These are phyloP conservation scores for Adoxophyes honmai DNA, from an alignment of 1,140 invertebrate species.

Conservation along the genomic window DNA sequence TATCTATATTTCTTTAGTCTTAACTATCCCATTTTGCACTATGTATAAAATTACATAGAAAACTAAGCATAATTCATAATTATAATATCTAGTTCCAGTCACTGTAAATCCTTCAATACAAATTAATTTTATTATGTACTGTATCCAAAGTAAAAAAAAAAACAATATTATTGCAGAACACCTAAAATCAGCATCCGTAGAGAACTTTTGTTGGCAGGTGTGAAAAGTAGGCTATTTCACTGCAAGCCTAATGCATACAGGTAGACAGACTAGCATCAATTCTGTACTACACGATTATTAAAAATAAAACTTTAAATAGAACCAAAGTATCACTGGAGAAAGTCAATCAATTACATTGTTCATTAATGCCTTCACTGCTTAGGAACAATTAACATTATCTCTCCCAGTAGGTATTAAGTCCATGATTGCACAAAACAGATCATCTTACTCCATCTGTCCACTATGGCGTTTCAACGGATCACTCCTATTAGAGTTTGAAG, in stretches of 20 bases:
- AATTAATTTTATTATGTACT: no score
- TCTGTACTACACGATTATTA: no score
- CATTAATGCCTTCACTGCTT: neutral
- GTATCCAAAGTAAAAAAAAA: no score
- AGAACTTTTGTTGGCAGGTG: no score
- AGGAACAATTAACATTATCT: neutral
- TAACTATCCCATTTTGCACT: neutral
- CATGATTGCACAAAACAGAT: constrained; percentile 1
- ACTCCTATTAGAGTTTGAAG: constrained; percentile 36
- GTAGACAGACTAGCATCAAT: no score
- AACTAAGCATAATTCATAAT: neutral
- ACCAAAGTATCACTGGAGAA: neutral
- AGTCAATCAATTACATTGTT: neutral
- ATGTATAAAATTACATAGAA: constrained; percentile 13
- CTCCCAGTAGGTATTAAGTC: neutral
- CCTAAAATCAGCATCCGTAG: no score
- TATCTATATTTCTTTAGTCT: neutral
- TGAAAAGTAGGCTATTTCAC: no score
- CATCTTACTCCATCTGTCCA: constrained; percentile 25
- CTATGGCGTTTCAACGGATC: constrained; percentile 59
- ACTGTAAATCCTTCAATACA: neutral
- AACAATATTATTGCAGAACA: no score
- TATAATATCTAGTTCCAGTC: constrained; percentile 1
- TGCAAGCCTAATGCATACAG: no score
- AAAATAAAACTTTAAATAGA: neutral